A percentile compares a stretch with the other conserved stretches of the same genome.
phyloP scores from a whole-genome alignment of 1,140 invertebrate genomes.

The Drosophila grimshawi region DNA sequence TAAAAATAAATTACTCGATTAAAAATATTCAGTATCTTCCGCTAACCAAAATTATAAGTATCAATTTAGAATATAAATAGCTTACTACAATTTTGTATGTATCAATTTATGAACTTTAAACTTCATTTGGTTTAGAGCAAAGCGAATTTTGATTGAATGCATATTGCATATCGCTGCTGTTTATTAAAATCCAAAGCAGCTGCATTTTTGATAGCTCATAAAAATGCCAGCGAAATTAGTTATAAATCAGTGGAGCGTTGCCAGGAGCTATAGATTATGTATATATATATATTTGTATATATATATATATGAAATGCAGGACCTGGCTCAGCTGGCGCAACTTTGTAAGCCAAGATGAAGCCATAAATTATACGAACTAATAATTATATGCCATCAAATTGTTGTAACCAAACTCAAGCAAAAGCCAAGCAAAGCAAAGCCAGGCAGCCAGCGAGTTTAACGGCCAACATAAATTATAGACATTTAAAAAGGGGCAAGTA shows the following conservation, averaged over 20 bases:
- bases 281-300: background rate
- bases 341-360: constrained; percentile 75
- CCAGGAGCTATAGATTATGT: background rate
- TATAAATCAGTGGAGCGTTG: constrained; percentile 64
- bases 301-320: constrained; percentile 16
- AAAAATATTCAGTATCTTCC: no score
- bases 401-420: constrained; percentile 61
- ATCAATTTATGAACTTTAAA: background rate
- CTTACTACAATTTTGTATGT: background rate
- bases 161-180: constrained; percentile 12
- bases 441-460: constrained; percentile 70
- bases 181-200: constrained; percentile 45
- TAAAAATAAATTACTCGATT: no score
- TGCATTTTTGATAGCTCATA: constrained; percentile 58
- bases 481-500: constrained; percentile 62
- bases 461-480: constrained; percentile 77
- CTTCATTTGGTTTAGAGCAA: background rate
- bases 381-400: constrained; percentile 81
- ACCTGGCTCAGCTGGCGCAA: constrained; percentile 35
- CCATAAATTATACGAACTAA: constrained; percentile 81
- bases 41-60: no score
- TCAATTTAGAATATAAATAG: background rate
- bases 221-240: constrained; percentile 73
- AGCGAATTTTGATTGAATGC: constrained; percentile 13
- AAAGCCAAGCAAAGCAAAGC: constrained; percentile 25